Conservation (phyloP, 2,113 vertebrate species). For the Urocynchramus pylzowi region DNA sequence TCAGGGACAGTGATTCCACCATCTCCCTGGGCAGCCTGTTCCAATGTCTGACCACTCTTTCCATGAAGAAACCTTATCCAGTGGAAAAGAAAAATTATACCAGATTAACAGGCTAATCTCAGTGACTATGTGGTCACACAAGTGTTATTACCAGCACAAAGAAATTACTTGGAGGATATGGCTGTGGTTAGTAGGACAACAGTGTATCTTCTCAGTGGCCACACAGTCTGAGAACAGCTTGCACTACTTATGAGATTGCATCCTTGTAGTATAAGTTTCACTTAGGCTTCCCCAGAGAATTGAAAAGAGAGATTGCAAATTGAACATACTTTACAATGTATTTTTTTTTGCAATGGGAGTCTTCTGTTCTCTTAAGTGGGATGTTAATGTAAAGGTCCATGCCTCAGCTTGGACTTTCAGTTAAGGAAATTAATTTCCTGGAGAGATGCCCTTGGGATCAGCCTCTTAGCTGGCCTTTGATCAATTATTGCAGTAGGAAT, state of each 20-base stretch:
- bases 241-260: fast-evolving
- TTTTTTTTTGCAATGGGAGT: background rate
- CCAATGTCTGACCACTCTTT: background rate
- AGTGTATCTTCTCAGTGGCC: background rate
- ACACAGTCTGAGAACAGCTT: background rate
- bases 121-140: background rate
- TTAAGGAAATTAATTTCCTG: background rate
- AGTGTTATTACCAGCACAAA: background rate
- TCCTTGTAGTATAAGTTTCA: background rate
- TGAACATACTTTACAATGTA: background rate
- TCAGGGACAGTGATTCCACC: background rate
- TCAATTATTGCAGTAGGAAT: background rate
- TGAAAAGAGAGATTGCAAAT: background rate
- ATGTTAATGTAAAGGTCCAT: background rate
- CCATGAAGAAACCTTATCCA: background rate
- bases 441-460: background rate
- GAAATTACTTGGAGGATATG: background rate
- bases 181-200: background rate
- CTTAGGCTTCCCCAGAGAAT: background rate
- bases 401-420: background rate
- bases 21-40: background rate
- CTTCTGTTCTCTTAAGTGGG: background rate
- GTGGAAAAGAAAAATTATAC: background rate
- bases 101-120: background rate
- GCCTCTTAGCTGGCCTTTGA: background rate